Evolutionary conservation across 2,113 vertebrate species (phyloP).

Genomic region (Speoplatyrhinus poulsoni): DNA sequence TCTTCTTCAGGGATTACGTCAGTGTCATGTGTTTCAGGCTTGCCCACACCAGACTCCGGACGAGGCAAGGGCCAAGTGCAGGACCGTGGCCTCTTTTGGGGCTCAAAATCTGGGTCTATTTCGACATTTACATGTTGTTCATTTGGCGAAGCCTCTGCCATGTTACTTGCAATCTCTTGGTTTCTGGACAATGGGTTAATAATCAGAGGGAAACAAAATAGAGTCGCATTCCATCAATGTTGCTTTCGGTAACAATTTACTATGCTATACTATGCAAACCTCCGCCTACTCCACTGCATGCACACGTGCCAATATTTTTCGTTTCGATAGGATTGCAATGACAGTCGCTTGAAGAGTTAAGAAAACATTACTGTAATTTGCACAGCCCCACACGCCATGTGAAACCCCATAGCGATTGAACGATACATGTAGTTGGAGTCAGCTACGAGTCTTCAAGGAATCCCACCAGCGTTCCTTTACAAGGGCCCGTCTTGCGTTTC

Average conservation of each 20-base stretch:
- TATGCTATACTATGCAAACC: slow-evolving; percentile 35
- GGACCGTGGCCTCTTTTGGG: slow-evolving; percentile 91
- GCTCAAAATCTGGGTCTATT: slow-evolving; percentile 94
- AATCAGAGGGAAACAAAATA: slow-evolving; percentile 38
- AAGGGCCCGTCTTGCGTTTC: slow-evolving; percentile 41
- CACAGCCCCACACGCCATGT: background rate
- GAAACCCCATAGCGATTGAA: slow-evolving; percentile 28
- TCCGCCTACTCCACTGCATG: slow-evolving; percentile 12
- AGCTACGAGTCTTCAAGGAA: slow-evolving; percentile 9
- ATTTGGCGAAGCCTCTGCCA: slow-evolving; percentile 81
- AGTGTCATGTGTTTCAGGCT: slow-evolving; percentile 80
- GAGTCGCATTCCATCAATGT: slow-evolving; percentile 76
- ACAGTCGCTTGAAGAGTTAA: slow-evolving; percentile 10
- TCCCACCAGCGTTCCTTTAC: slow-evolving; percentile 45
- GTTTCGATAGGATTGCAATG: slow-evolving; percentile 1
- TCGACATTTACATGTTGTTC: slow-evolving; percentile 81
- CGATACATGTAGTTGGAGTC: slow-evolving; percentile 19
- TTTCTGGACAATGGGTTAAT: background rate
- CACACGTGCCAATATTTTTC: background rate
- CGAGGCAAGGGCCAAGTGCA: slow-evolving; percentile 95
- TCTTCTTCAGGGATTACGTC: slow-evolving; percentile 93
- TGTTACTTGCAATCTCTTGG: slow-evolving; percentile 58
- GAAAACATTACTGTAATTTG: slow-evolving; percentile 28
- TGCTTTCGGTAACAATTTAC: slow-evolving; percentile 28
- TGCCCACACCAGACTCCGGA: slow-evolving; percentile 86